Conservation (phyloP, 2,113 vertebrate species). For the Meleagris gallopavo region DNA sequence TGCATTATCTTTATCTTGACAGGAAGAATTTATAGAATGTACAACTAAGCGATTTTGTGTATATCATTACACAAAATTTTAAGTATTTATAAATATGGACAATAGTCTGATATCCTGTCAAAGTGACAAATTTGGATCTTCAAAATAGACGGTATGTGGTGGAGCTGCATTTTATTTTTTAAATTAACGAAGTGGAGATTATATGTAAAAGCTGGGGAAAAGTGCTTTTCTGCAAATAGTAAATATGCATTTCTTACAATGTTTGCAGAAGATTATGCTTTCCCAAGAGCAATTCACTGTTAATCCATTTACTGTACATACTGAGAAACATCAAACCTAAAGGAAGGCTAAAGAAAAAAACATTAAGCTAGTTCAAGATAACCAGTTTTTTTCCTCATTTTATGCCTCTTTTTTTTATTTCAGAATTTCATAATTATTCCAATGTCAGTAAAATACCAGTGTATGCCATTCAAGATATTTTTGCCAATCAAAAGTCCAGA, state of each 20-base stretch:
- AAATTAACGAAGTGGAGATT: neutral
- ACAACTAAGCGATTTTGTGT: neutral
- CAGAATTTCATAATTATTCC: neutral
- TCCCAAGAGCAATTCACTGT: neutral
- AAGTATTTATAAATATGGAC: neutral
- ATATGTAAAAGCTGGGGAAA: neutral
- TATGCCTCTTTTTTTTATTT: neutral
- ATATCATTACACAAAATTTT: neutral
- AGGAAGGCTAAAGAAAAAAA: neutral
- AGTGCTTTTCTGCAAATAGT: neutral
- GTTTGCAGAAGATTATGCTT: neutral
- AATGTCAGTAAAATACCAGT: neutral
- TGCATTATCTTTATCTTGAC: neutral
- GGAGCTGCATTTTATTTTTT: neutral
- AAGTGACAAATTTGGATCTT: neutral
- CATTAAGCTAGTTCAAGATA: neutral
- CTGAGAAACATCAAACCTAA: neutral
- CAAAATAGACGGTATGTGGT: neutral
- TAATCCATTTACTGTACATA: neutral
- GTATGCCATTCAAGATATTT: neutral
- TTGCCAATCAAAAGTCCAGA: neutral
- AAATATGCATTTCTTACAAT: neutral
- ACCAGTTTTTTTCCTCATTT: neutral
- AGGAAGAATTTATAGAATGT: neutral
- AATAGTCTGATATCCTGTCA: neutral